Evolutionary conservation across 2,113 vertebrate species (phyloP).

Genomic region (Oenanthe oenanthe): DNA sequence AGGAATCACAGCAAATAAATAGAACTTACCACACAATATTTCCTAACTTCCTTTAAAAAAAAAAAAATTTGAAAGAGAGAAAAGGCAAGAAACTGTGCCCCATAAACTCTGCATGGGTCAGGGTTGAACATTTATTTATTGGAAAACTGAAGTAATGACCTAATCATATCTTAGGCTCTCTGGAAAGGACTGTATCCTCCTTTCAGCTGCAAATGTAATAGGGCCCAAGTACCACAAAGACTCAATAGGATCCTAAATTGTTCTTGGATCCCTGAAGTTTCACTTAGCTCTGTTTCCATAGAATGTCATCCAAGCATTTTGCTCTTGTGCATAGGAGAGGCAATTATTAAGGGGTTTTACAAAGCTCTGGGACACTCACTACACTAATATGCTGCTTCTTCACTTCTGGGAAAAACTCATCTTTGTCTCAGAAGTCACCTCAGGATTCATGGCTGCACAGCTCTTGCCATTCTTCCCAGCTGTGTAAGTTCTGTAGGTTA

Average conservation of each 20-base stretch:
- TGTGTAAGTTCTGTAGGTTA: neutral
- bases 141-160: constrained; percentile 27
- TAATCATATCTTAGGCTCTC: neutral
- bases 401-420: neutral
- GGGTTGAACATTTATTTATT: constrained; percentile 14
- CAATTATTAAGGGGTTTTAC: constrained; percentile 19
- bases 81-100: neutral
- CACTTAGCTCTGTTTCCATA: neutral
- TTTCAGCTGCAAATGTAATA: constrained; percentile 47
- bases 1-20: constrained; percentile 17
- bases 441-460: neutral
- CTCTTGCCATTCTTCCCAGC: neutral
- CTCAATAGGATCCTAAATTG: constrained; percentile 42
- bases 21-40: constrained; percentile 13
- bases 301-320: neutral
- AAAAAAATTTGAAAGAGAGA: neutral
- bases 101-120: constrained; percentile 34
- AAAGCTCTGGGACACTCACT: neutral
- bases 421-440: neutral
- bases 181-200: neutral
- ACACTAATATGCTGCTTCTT: neutral
- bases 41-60: constrained; percentile 37
- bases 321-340: neutral
- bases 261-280: constrained; percentile 35
- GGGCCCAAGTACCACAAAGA: constrained; percentile 31